Conservation (phyloP, 1,140 invertebrate genomes). For the Asbolus verrucosus region DNA sequence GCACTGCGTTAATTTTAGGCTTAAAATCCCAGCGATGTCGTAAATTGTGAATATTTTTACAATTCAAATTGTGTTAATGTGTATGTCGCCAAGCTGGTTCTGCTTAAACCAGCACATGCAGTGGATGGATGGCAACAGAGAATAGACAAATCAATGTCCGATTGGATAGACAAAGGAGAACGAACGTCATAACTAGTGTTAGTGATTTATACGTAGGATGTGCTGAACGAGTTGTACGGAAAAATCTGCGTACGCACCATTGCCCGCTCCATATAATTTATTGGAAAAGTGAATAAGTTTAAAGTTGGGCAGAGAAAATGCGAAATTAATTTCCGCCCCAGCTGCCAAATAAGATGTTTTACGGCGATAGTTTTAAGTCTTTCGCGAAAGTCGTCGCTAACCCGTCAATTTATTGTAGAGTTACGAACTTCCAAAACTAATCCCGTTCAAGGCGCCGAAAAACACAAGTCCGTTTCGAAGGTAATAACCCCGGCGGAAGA, state of each 20-base stretch:
- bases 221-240: no score
- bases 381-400: constrained; percentile 2
- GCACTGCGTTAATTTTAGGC: no score
- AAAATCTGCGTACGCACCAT: neutral
- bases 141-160: no score
- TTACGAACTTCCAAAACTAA: constrained; percentile 26
- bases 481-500: constrained; percentile 6
- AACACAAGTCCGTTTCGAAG: constrained; percentile 20
- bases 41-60: no score
- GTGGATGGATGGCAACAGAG: no score
- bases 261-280: constrained; percentile 15
- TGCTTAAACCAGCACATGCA: no score
- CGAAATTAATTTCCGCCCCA: constrained; percentile 29
- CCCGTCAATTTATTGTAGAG: constrained; percentile 31
- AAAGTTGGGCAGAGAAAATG: constrained; percentile 18
- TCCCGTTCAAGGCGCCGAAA: constrained; percentile 7
- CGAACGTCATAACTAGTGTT: no score
- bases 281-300: constrained; percentile 17
- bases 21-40: no score
- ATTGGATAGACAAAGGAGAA: no score
- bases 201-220: no score
- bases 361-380: constrained; percentile 29
- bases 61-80: no score
- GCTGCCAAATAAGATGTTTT: constrained; percentile 36
- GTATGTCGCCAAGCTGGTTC: no score